Conservation (phyloP, 2,113 vertebrate species). For the Mesitornis unicolor region DNA sequence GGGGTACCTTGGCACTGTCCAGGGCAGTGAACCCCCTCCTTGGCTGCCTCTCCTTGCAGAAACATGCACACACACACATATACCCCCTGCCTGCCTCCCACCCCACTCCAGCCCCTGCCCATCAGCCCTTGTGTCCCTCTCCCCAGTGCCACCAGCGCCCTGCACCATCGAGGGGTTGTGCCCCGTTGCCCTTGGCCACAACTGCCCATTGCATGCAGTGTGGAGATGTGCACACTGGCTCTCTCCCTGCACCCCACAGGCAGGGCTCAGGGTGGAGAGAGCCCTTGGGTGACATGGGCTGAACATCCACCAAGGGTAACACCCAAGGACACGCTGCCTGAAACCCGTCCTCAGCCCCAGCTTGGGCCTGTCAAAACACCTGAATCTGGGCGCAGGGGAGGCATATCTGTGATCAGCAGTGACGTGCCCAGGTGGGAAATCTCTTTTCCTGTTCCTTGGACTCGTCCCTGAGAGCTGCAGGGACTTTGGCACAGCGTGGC, state of each 20-base stretch:
- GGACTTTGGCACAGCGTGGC: background rate
- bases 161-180: background rate
- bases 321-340: background rate
- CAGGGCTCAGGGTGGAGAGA: background rate
- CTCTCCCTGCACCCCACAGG: background rate
- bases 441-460: background rate
- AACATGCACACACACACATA: background rate
- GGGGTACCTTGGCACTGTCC: background rate
- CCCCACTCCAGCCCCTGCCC: background rate
- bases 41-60: background rate
- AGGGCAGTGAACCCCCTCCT: background rate
- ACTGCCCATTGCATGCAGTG: background rate
- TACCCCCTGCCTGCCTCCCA: background rate
- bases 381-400: accelerated
- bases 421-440: background rate
- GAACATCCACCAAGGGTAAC: background rate
- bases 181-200: background rate
- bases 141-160: background rate
- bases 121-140: background rate
- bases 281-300: background rate
- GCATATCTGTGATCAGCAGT: background rate
- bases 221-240: accelerated
- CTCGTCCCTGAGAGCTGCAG: background rate
- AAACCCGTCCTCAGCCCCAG: background rate
- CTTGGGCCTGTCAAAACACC: background rate